phyloP scores from a whole-genome alignment of 1,140 invertebrate genomes.

The Zaprionus africanus region DNA sequence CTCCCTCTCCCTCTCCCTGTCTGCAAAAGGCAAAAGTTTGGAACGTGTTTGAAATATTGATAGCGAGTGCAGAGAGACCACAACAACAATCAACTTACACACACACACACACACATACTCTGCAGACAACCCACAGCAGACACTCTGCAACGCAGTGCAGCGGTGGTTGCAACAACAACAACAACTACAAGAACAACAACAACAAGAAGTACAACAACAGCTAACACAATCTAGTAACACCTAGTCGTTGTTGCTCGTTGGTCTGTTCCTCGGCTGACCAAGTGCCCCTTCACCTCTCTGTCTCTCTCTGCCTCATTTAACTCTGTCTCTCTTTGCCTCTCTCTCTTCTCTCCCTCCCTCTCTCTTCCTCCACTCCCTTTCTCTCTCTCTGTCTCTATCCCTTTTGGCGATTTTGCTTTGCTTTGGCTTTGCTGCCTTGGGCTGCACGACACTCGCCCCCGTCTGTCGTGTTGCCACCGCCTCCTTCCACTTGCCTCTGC shows the following conservation, averaged over 20 bases:
- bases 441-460: conserved; percentile 23
- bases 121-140: conserved; percentile 22
- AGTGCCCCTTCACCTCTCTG: conserved; percentile 5
- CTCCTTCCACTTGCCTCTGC: not conserved
- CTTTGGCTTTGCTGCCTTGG: conserved; percentile 59
- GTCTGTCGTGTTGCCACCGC: conserved; percentile 10
- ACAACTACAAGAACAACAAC: conserved; percentile 13
- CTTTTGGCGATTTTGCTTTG: conserved; percentile 62
- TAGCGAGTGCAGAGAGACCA: conserved; percentile 69
- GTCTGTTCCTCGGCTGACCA: conserved; percentile 35
- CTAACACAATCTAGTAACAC: conserved; percentile 59
- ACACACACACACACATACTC: not conserved
- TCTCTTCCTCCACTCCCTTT: not conserved
- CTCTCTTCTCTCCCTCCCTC: not conserved
- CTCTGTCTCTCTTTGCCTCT: not conserved
- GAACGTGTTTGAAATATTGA: conserved; percentile 80
- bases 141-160: conserved; percentile 40
- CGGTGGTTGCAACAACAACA: conserved; percentile 61
- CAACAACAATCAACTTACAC: conserved; percentile 23
- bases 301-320: not conserved
- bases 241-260: conserved; percentile 48
- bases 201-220: conserved; percentile 30
- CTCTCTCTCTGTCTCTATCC: not conserved
- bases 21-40: conserved; percentile 75
- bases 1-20: conserved; percentile 2